Percentiles rank a stretch among this genome's conserved stretches.
Evolutionary conservation across 2,113 vertebrate species (phyloP).

Genomic region (Piaya cayana): DNA sequence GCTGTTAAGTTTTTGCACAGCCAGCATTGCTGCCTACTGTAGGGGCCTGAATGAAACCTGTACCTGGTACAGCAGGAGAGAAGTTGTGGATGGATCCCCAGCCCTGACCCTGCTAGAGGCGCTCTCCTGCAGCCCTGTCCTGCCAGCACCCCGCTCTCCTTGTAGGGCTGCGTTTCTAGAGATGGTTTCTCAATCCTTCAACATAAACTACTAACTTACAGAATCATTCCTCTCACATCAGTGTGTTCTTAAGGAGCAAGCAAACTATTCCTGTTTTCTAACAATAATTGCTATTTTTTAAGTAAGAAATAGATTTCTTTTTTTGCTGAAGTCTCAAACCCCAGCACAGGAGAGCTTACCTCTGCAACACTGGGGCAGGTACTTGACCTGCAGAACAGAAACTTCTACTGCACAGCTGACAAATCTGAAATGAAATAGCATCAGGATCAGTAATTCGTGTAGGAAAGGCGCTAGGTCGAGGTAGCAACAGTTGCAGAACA

Average conservation of each 20-base stretch:
- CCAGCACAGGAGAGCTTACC: neutral
- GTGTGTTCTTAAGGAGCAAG: neutral
- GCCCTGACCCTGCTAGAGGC: neutral
- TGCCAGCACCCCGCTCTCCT: neutral
- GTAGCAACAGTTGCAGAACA: neutral
- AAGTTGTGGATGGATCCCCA: neutral
- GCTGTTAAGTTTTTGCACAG: neutral
- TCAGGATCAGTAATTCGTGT: neutral
- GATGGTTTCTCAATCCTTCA: neutral
- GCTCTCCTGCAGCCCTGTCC: neutral
- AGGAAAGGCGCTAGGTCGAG: neutral
- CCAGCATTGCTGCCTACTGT: neutral
- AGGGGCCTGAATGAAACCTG: neutral
- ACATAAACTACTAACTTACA: neutral
- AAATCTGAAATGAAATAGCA: neutral
- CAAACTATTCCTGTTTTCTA: neutral
- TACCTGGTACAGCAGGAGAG: neutral
- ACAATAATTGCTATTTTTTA: neutral
- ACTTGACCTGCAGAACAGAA: neutral
- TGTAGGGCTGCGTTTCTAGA: neutral
- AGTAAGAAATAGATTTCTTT: neutral
- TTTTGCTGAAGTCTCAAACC: neutral
- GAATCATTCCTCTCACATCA: neutral
- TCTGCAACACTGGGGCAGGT: neutral
- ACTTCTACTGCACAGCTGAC: neutral